Evolutionary conservation across 2,113 vertebrate species (phyloP).

Genomic region (Cyanoderma ruficeps): DNA sequence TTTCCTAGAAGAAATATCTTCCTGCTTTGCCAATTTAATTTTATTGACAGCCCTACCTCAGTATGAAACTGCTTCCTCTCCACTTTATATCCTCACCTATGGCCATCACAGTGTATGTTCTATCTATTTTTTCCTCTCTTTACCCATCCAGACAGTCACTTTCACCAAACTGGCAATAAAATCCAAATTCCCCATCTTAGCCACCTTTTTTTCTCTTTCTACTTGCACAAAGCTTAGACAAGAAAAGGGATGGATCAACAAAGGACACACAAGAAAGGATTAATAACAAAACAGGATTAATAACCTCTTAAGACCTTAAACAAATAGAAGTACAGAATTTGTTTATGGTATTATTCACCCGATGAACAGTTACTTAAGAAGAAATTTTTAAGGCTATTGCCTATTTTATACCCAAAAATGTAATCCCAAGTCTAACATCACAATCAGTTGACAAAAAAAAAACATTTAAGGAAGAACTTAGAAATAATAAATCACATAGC

Average conservation of each 20-base stretch:
- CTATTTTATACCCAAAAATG: not conserved
- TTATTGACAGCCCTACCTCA: not conserved
- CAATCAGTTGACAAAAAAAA: not conserved
- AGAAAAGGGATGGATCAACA: not conserved
- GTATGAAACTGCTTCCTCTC: not conserved
- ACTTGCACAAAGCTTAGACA: not conserved
- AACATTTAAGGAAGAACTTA: not conserved
- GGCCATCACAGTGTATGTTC: not conserved
- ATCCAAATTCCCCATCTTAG: not conserved
- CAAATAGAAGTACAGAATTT: not conserved
- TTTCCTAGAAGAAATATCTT: not conserved
- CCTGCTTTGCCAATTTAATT: not conserved
- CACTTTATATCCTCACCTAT: not conserved
- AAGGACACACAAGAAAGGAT: not conserved
- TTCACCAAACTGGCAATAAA: not conserved
- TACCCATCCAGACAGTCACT: not conserved
- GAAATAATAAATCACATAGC: not conserved
- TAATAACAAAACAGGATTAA: not conserved
- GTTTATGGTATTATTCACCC: not conserved
- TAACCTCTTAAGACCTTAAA: not conserved
- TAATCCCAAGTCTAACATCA: not conserved
- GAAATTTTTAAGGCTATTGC: not conserved
- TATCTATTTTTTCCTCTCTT: not conserved
- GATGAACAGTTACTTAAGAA: not conserved
- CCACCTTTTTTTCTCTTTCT: not conserved